Evolutionary conservation across 2,113 vertebrate species (phyloP).

Genomic region (Sebastes fasciatus): DNA sequence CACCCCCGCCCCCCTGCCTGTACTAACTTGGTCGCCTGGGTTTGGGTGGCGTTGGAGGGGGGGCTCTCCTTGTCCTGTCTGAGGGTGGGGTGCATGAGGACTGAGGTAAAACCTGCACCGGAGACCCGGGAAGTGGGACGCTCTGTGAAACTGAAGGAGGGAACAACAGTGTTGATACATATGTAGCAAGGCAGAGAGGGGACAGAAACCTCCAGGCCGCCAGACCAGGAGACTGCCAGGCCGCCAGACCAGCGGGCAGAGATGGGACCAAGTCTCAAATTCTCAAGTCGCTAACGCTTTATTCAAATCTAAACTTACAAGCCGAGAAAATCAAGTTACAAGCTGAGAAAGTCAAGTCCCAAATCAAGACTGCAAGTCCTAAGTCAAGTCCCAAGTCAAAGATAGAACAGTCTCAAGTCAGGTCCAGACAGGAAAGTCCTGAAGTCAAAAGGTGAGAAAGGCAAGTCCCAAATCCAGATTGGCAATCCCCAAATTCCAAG

Average conservation of each 20-base stretch:
- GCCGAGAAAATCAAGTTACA: not conserved
- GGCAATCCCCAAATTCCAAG: not conserved
- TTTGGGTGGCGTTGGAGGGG: slow-evolving; percentile 88
- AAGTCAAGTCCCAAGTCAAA: not conserved
- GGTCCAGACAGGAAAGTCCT: not conserved
- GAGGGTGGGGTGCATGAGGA: slow-evolving; percentile 82
- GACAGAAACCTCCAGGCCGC: slow-evolving; percentile 11
- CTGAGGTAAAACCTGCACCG: slow-evolving; percentile 83
- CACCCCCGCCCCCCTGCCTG: slow-evolving; percentile 60
- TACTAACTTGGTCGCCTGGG: slow-evolving; percentile 89
- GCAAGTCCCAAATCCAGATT: not conserved
- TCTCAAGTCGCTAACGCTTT: not conserved
- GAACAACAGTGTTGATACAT: slow-evolving; percentile 75
- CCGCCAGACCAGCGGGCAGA: not conserved
- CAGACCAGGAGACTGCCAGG: not conserved
- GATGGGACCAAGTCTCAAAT: not conserved
- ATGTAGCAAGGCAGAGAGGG: slow-evolving; percentile 45
- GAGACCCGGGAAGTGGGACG: slow-evolving; percentile 73
- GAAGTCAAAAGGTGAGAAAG: not conserved
- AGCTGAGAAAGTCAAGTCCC: no score
- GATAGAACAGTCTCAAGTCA: not conserved
- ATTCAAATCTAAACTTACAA: not conserved
- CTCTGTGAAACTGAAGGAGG: slow-evolving; percentile 77
- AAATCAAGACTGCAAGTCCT: no score
- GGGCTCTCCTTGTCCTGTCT: slow-evolving; percentile 86